Evolutionary conservation across 2,113 vertebrate genomes (phyloP).

Genomic region (Leuciscus idus): DNA sequence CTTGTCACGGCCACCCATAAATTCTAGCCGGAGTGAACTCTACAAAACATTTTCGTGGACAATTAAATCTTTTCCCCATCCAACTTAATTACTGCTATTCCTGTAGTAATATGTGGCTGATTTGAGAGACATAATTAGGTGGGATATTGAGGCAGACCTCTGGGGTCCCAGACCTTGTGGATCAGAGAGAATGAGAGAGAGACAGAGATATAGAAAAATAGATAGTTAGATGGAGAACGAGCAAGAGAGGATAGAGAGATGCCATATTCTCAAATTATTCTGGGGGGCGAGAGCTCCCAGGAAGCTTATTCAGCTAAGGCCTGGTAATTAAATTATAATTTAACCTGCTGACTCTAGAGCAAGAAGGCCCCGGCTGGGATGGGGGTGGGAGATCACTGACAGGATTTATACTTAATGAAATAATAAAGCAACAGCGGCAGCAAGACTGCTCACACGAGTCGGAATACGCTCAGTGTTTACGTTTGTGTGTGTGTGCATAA

Average conservation of each 20-base stretch:
- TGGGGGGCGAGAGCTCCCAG: conserved; percentile 91
- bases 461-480: conserved; percentile 71
- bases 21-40: conserved; percentile 15
- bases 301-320: conserved; percentile 96
- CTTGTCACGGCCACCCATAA: conserved; percentile 9
- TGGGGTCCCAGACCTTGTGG: conserved; percentile 72
- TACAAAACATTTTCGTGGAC: conserved; percentile 59
- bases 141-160: conserved; percentile 79
- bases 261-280: conserved; percentile 98
- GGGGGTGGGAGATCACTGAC: conserved; percentile 71
- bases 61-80: conserved; percentile 66
- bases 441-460: conserved; percentile 76
- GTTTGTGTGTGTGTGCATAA: conserved; percentile 27
- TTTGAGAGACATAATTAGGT: conserved; percentile 79
- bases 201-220: conserved; percentile 67
- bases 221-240: conserved; percentile 30
- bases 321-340: conserved; percentile 99
- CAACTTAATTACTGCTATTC: conserved; percentile 81
- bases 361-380: conserved; percentile 80
- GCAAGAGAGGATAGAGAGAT: conserved; percentile 61
- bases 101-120: conserved; percentile 73
- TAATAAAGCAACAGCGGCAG: conserved; percentile 87
- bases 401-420: conserved; percentile 96
- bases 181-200: conserved; percentile 77
- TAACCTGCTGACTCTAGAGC: conserved; percentile 90